A percentile compares a stretch with the other conserved stretches of the same genome.
phyloP scores from a whole-genome alignment of 1,140 invertebrate species.

The Drosophila jambulina region DNA sequence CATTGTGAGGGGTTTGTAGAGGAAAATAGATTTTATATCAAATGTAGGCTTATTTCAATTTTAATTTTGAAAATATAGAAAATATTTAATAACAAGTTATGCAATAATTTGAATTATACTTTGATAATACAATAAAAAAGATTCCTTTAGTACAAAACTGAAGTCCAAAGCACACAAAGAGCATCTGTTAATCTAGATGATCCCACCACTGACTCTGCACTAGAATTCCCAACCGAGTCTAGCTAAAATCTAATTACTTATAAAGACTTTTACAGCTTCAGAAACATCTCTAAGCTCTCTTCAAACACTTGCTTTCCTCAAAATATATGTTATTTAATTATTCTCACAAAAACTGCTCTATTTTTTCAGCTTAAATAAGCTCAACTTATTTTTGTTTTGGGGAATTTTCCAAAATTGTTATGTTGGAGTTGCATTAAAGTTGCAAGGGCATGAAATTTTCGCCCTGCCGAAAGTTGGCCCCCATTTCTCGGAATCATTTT shows the following conservation, averaged over 20 bases:
- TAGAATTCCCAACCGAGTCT: background rate
- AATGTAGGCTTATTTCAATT: no score
- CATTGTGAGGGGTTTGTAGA: background rate
- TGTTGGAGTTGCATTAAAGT: conserved; percentile 7
- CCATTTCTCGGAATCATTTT: background rate
- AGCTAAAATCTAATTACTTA: background rate
- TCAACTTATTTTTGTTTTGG: background rate
- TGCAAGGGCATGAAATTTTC: conserved; percentile 16
- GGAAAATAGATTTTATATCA: background rate
- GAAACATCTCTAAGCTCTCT: background rate
- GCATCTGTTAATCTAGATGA: no score
- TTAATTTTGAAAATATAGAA: no score
- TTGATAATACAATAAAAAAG: no score
- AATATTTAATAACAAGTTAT: no score
- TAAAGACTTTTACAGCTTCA: background rate
- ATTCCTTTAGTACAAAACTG: no score
- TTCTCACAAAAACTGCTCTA: background rate
- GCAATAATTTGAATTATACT: no score
- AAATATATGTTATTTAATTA: background rate
- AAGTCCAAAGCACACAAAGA: no score
- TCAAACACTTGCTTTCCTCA: background rate
- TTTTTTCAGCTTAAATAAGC: background rate
- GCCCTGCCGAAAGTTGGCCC: conserved; percentile 4
- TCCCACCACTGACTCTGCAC: no score
- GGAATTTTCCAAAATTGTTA: background rate